Conservation (phyloP, 2,113 vertebrate genomes). For the Vulpes lagopus region DNA sequence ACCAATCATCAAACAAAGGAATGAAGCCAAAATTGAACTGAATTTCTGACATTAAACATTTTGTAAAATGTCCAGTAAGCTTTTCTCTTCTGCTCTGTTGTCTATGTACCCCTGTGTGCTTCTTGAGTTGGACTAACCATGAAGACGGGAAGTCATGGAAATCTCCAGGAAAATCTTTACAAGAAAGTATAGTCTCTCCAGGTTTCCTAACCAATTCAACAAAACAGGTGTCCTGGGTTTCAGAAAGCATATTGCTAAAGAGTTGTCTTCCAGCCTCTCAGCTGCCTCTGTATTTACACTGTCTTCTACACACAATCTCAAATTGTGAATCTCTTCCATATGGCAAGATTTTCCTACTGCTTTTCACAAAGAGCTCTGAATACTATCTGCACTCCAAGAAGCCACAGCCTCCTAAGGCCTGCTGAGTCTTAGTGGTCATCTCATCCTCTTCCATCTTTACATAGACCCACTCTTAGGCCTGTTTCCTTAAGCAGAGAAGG, state of each 20-base stretch:
- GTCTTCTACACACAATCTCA: conserved; percentile 28
- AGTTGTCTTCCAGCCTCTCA: conserved; percentile 51
- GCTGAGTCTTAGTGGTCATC: neutral
- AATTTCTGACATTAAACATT: neutral
- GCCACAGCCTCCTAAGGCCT: neutral
- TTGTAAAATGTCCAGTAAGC: neutral
- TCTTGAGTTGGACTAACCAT: neutral
- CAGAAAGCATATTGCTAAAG: conserved; percentile 62
- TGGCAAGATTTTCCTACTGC: conserved; percentile 26
- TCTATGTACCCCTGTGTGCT: neutral
- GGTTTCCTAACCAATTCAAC: conserved; percentile 46
- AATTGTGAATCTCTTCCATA: conserved; percentile 53
- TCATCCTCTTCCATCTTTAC: neutral
- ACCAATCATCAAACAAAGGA: neutral
- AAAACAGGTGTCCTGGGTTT: conserved; percentile 64
- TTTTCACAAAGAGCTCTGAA: conserved; percentile 1
- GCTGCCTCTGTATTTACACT: conserved; percentile 48
- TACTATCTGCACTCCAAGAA: neutral
- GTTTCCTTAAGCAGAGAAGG: neutral
- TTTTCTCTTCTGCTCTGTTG: neutral
- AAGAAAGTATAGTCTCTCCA: conserved; percentile 40
- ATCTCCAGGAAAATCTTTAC: conserved; percentile 62
- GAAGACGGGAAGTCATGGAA: neutral
- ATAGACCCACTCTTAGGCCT: neutral
- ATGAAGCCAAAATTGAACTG: neutral